Conservation (phyloP, 2,113 vertebrate species). For the Lipophrys pholis region DNA sequence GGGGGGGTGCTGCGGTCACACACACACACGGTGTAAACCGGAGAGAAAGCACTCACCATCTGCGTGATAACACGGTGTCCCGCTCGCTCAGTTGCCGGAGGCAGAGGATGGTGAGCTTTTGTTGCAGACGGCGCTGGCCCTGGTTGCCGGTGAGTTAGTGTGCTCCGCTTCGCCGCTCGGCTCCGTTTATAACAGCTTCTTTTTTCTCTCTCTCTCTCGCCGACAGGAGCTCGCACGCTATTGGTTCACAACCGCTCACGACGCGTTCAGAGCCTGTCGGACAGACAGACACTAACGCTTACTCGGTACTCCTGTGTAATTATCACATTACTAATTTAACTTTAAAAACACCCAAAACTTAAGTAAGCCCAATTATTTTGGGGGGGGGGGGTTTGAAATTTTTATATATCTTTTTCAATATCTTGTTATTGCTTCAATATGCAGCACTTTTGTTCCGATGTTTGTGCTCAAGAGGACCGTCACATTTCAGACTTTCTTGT, state of each 20-base stretch:
- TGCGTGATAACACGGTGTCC: constrained; percentile 52
- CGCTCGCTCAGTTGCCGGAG: constrained; percentile 33
- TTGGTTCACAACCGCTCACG: constrained; percentile 67
- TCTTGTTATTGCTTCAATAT: too few relatives aligned
- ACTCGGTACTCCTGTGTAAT: background rate
- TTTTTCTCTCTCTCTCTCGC: constrained; percentile 58
- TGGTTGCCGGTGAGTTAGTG: constrained; percentile 59
- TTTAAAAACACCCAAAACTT: too few relatives aligned
- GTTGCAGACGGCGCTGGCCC: constrained; percentile 21
- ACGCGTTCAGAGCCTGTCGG: constrained; percentile 39
- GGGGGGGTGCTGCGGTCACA: constrained; percentile 59
- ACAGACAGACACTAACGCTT: background rate
- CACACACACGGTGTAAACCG: constrained; percentile 24
- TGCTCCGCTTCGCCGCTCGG: constrained; percentile 46
- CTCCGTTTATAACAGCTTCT: constrained; percentile 50
- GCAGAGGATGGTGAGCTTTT: constrained; percentile 13
- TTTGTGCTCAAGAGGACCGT: too few relatives aligned
- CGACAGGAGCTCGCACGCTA: constrained; percentile 74
- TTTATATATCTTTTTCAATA: too few relatives aligned
- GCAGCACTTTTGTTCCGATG: too few relatives aligned
- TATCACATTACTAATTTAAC: background rate
- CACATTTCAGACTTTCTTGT: too few relatives aligned
- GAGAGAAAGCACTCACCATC: constrained; percentile 80
- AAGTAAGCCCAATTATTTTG: too few relatives aligned
- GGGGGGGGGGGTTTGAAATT: too few relatives aligned